Evolutionary conservation across 2,113 vertebrate species (phyloP).

Genomic region (Anarrhichthys ocellatus): DNA sequence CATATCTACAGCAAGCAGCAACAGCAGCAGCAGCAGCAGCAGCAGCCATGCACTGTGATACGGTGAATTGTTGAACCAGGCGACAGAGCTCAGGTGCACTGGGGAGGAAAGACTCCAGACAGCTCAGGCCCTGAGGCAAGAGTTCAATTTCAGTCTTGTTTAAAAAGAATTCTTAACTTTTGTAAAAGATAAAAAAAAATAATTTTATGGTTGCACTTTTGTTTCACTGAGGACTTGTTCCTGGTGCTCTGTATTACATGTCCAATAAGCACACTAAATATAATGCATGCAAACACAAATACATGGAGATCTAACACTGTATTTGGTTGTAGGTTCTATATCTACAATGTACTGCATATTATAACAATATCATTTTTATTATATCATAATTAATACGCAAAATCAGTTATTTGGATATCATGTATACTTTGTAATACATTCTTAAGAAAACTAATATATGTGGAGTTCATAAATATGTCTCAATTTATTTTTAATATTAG

Average conservation of each 20-base stretch:
- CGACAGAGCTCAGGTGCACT: constrained; percentile 32
- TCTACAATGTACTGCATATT: not conserved
- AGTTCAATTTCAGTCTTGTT: not conserved
- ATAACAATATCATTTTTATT: not conserved
- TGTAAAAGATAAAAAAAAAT: not conserved
- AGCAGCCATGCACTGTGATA: constrained; percentile 25
- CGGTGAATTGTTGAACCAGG: constrained; percentile 24
- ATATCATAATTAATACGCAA: no score
- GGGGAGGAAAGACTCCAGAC: constrained; percentile 21
- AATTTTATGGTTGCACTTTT: not conserved
- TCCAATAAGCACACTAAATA: not conserved
- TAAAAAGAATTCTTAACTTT: not conserved
- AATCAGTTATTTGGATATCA: not conserved
- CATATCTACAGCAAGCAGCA: not conserved
- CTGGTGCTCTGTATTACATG: not conserved
- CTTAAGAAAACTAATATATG: not conserved
- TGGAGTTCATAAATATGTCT: no score
- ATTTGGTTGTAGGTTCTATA: not conserved
- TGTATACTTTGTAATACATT: not conserved
- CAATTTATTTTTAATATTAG: not conserved
- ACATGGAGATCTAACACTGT: not conserved
- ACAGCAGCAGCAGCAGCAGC: not conserved
- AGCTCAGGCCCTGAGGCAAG: not conserved
- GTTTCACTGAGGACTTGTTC: not conserved
- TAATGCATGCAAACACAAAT: not conserved